These are phyloP conservation scores for Ricordea florida DNA, from an alignment of 92 coral and sea anemone genomes.

Conservation along the genomic window DNA sequence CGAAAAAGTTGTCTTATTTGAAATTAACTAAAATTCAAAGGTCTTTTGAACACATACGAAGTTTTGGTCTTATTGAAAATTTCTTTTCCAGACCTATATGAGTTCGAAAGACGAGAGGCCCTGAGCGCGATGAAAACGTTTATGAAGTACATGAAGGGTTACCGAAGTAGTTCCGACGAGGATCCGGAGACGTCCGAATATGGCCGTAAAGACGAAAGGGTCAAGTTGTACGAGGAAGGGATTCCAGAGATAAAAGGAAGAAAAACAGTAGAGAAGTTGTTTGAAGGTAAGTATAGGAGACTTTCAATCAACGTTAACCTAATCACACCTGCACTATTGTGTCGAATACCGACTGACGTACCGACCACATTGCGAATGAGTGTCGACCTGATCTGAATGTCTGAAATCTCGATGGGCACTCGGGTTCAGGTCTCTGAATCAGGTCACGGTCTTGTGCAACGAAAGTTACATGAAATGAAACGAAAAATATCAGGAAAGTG, in stretches of 20 bases:
- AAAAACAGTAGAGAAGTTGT: constrained; percentile 26
- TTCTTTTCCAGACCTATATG: constrained; percentile 23
- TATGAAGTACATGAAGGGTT: constrained; percentile 7
- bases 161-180: not conserved
- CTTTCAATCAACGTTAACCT: not conserved
- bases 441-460: too few relatives aligned
- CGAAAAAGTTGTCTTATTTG: not conserved
- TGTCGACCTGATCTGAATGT: too few relatives aligned
- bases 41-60: too few relatives aligned
- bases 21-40: too few relatives aligned
- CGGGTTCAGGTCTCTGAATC: too few relatives aligned
- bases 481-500: too few relatives aligned
- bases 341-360: too few relatives aligned
- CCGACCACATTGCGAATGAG: too few relatives aligned
- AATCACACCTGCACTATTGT: too few relatives aligned
- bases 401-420: too few relatives aligned
- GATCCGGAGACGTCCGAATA: not conserved
- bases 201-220: constrained; percentile 8
- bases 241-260: constrained; percentile 29
- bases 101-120: constrained; percentile 44
- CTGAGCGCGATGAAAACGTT: constrained; percentile 23
- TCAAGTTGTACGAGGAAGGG: constrained; percentile 3
- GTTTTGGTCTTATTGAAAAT: not conserved
- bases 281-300: constrained; percentile 7
- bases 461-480: too few relatives aligned